These are phyloP conservation scores for Halcyon smyrnensis DNA, from an alignment of 2,797 vertebrate species.

Conservation along the genomic window DNA sequence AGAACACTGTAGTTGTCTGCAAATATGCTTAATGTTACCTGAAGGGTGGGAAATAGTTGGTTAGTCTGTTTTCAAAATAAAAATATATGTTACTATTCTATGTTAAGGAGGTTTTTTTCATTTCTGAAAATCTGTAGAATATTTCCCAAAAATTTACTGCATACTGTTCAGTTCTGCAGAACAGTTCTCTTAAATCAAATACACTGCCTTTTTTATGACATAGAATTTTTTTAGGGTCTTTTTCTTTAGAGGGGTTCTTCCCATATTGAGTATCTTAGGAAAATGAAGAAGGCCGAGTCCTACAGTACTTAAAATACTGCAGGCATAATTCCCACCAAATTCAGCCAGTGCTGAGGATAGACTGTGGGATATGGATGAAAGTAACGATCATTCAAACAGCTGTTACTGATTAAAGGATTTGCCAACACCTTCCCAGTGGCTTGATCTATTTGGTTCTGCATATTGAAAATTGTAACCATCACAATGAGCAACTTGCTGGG, in stretches of 20 bases:
- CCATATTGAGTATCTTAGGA: neutral
- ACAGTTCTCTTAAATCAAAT: neutral
- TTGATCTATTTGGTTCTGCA: neutral
- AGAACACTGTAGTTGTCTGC: neutral
- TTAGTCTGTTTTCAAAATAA: neutral
- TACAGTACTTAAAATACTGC: neutral
- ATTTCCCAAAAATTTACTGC: neutral
- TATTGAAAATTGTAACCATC: neutral
- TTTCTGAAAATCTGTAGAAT: neutral
- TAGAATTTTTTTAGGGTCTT: fast-evolving
- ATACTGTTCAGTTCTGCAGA: neutral
- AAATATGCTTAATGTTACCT: neutral
- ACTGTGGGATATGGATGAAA: neutral
- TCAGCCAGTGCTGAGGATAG: neutral
- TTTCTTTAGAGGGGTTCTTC: neutral
- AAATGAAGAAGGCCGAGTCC: neutral
- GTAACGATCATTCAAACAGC: neutral
- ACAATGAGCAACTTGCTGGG: neutral
- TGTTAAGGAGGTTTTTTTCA: neutral
- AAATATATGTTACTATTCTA: neutral
- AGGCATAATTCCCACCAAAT: neutral
- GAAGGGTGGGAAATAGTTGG: neutral
- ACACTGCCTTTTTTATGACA: neutral
- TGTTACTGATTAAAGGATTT: neutral
- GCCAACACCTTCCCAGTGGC: neutral